These are phyloP conservation scores for Circaetus gallicus DNA, from an alignment of 2,113 vertebrate genomes.

Conservation along the genomic window DNA sequence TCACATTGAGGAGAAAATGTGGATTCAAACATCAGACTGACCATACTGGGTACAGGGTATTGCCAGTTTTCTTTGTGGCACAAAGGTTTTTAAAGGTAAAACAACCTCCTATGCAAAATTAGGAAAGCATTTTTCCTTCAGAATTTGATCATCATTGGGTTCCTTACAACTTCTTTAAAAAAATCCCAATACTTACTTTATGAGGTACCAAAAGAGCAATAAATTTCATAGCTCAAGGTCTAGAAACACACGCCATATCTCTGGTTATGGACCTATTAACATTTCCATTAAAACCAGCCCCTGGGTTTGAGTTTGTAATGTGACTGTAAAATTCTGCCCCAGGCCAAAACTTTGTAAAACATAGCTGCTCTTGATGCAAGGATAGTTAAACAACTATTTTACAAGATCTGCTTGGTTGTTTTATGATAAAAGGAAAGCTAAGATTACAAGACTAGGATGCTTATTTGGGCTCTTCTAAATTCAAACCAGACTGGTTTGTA, in stretches of 20 bases:
- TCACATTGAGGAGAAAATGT: neutral
- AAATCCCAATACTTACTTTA: neutral
- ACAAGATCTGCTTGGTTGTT: neutral
- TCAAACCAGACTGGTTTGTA: neutral
- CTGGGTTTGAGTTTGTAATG: neutral
- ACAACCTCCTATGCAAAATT: fast-evolving
- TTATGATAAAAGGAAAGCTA: neutral
- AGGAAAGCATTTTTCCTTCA: neutral
- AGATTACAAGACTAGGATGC: neutral
- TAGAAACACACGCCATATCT: neutral
- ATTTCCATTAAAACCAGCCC: neutral
- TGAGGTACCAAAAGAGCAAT: neutral
- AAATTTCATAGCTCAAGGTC: neutral
- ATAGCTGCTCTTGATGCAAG: neutral
- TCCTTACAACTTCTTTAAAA: neutral
- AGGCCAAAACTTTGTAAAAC: neutral
- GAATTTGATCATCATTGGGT: neutral
- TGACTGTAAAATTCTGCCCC: neutral
- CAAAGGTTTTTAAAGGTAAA: neutral
- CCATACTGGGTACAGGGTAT: fast-evolving
- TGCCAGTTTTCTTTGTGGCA: neutral
- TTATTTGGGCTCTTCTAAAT: neutral
- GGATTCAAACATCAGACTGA: too few relatives aligned
- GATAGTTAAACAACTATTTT: neutral
- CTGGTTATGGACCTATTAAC: neutral